phyloP scores from a whole-genome alignment of 2,797 vertebrate species.

The Scarus forsteni region DNA sequence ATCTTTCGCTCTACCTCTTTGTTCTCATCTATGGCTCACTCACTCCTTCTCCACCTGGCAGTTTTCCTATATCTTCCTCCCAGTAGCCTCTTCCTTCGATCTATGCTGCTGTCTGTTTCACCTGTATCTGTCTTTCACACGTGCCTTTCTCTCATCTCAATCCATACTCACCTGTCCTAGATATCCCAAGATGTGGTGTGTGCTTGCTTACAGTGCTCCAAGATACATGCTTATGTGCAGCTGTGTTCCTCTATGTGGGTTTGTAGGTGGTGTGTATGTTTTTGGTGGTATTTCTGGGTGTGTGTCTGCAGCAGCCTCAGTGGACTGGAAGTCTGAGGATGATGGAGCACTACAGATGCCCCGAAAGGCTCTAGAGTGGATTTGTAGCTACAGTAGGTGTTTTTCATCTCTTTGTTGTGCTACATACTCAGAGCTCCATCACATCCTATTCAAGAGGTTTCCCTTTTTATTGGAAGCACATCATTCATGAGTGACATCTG shows the following conservation, averaged over 20 bases:
- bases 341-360: constrained; percentile 56
- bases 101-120: constrained; percentile 41
- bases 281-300: constrained; percentile 13
- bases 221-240: constrained; percentile 9
- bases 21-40: constrained; percentile 39
- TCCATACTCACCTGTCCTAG: constrained; percentile 62
- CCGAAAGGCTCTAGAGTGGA: constrained; percentile 28
- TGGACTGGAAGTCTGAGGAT: constrained; percentile 57
- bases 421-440: constrained; percentile 9
- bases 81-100: constrained; percentile 37
- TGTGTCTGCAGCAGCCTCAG: constrained; percentile 44
- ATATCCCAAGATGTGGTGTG: constrained; percentile 39
- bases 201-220: constrained; percentile 9
- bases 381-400: constrained; percentile 21
- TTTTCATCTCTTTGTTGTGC: constrained; percentile 32
- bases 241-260: not conserved
- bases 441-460: constrained; percentile 15
- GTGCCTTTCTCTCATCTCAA: constrained; percentile 14
- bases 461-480: constrained; percentile 9
- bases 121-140: constrained; percentile 62
- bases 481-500: constrained; percentile 23
- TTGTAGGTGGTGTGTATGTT: constrained; percentile 10
- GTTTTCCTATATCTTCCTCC: constrained; percentile 14
- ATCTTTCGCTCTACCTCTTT: constrained; percentile 47
- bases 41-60: constrained; percentile 42